phyloP scores from a whole-genome alignment of 2,113 vertebrate species.

The Oncorhynchus gorbuscha region DNA sequence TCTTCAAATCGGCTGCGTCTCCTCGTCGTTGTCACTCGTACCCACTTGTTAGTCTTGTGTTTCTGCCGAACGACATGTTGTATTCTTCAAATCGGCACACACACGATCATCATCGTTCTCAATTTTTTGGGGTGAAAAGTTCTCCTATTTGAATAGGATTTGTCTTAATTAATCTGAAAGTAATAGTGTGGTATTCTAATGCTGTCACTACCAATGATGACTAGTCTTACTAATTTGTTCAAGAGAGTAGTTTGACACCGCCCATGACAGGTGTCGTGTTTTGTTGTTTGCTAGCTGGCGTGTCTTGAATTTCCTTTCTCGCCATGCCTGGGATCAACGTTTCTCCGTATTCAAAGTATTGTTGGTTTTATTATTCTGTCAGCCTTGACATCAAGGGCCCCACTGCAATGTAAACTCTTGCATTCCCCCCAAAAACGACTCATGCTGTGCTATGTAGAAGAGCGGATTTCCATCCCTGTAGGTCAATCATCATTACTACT shows the following conservation, averaged over 20 bases:
- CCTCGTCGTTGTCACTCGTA: not conserved
- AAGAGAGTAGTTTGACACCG: not conserved
- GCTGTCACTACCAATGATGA: not conserved
- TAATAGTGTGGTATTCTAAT: not conserved
- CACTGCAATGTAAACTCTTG: slow-evolving; percentile 28
- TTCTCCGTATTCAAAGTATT: slow-evolving; percentile 38
- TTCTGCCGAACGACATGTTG: no score
- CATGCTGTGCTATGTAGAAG: slow-evolving; percentile 5
- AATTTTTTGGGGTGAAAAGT: no score
- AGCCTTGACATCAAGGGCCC: slow-evolving; percentile 49
- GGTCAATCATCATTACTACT: slow-evolving; percentile 15
- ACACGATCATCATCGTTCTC: not conserved
- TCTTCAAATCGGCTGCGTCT: not conserved
- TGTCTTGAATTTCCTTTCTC: not conserved
- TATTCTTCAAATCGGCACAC: not conserved
- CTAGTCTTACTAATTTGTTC: not conserved
- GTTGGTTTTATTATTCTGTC: slow-evolving; percentile 32
- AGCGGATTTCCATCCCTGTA: slow-evolving; percentile 14
- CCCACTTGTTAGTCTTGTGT: not conserved
- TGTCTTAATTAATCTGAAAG: not conserved
- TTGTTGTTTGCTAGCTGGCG: not conserved
- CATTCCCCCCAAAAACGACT: slow-evolving; percentile 12
- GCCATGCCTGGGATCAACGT: slow-evolving; percentile 54
- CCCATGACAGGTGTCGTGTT: not conserved
- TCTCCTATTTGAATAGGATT: not conserved